phyloP scores from a whole-genome alignment of 1,140 invertebrate species.

The Drosophila arawakana region DNA sequence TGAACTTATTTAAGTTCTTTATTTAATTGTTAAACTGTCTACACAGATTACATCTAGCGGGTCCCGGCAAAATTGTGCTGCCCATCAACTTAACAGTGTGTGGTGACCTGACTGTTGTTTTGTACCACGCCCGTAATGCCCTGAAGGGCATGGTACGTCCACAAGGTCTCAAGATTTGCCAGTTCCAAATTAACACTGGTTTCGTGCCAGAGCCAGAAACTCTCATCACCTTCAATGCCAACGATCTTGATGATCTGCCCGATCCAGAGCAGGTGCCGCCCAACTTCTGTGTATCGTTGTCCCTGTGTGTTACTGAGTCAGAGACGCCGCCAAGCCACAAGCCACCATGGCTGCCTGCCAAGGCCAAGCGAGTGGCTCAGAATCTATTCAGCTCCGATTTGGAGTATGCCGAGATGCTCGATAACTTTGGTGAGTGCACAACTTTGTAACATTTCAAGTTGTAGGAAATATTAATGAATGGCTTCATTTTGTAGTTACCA shows the following conservation, averaged over 20 bases:
- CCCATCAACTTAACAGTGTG: constrained; percentile 88
- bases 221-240: constrained; percentile 90
- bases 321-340: constrained; percentile 87
- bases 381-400: constrained; percentile 91
- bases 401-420: constrained; percentile 93
- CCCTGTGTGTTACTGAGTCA: constrained; percentile 89
- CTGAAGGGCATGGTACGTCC: constrained; percentile 92
- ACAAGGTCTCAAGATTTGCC: constrained; percentile 94
- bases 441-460: not conserved
- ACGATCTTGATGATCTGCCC: constrained; percentile 92
- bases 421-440: constrained; percentile 88
- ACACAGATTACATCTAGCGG: constrained; percentile 89
- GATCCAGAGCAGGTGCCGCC: constrained; percentile 93
- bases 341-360: constrained; percentile 91
- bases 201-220: constrained; percentile 91
- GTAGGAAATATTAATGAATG: not conserved
- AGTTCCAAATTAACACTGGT: constrained; percentile 95
- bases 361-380: constrained; percentile 86
- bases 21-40: not conserved
- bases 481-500: constrained; percentile 66
- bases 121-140: constrained; percentile 95
- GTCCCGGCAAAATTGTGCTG: constrained; percentile 88
- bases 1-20: not conserved
- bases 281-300: constrained; percentile 90
- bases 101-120: constrained; percentile 93